These are phyloP conservation scores for Euphydryas editha DNA, from an alignment of 2,888 invertebrate genomes.

Conservation along the genomic window DNA sequence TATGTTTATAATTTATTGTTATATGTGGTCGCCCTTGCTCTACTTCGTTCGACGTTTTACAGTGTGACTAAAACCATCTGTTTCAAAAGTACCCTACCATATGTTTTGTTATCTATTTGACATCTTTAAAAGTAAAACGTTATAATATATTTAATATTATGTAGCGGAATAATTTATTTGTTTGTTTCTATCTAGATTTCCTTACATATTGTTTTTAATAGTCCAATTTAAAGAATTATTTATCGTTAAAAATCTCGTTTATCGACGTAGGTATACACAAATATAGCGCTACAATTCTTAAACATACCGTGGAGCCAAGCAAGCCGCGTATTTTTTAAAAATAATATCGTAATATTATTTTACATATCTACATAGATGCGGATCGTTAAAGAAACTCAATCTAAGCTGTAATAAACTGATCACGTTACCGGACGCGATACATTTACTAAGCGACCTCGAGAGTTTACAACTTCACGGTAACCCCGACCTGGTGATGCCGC, in stretches of 20 bases:
- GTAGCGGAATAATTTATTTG: too few relatives aligned
- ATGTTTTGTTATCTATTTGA: not conserved
- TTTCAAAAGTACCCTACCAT: too few relatives aligned
- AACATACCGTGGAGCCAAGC: too few relatives aligned
- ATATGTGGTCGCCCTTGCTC: not conserved
- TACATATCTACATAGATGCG: conserved; percentile 86
- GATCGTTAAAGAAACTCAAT: conserved; percentile 95
- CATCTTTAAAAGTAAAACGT: not conserved
- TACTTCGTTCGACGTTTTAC: not conserved
- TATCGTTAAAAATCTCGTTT: too few relatives aligned
- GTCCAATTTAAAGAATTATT: too few relatives aligned
- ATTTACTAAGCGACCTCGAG: conserved; percentile 94
- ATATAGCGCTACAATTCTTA: too few relatives aligned
- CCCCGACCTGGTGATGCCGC: conserved; percentile 97
- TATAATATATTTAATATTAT: too few relatives aligned
- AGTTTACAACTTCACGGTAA: conserved; percentile 96
- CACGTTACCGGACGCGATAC: conserved; percentile 98
- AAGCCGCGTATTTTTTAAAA: too few relatives aligned
- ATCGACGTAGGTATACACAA: too few relatives aligned
- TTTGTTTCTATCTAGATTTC: too few relatives aligned
- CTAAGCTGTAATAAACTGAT: conserved; percentile 96
- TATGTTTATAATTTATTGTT: not conserved
- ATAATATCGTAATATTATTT: not conserved
- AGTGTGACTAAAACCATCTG: not conserved
- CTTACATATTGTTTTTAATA: too few relatives aligned